Base-by-base conservation (phyloP, 2,888 invertebrate genomes). In the Drosophila mayaguana region DNA sequence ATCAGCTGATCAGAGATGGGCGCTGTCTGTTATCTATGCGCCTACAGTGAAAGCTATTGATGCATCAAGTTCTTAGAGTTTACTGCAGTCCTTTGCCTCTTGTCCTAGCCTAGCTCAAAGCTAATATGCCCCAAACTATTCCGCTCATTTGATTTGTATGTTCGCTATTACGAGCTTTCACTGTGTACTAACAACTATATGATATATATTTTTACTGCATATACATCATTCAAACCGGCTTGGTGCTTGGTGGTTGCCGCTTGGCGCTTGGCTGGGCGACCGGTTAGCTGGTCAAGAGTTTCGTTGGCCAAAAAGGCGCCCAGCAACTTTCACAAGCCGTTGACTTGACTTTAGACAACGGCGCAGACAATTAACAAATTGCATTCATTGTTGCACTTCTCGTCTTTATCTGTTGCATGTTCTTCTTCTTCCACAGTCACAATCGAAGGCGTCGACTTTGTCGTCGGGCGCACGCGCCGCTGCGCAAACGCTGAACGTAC, bases 391-490 rank as follows among this genome's bases (percentile, higher is more conserved):
- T 45, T 64, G 38, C 45, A 34, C 32, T 55, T 22, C 25, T 54
- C 54, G 14, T 40, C 6, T 38, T n/a, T 25, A 22, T 20, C 36
- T 51, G 3, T 34, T 36, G n/a, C 32, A 25, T 8, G 12, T 60
- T 36, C 32, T 42, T 50, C 32, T 45, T 18, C 46, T 42, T 16
- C 34, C 18, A 11, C 81, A 93, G 93, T 91, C 92, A 50, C 93
- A 93, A 79, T 92, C 93, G 25, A 93, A 93, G 84, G 90, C 91
- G 45, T 93, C 93, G 36, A 92, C 92, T 18, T 78, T 93, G 28
- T 93, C 93, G 7, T 93, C 92, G 45, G 93, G 93, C 40, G 93
- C 93, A 14, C 90, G 93, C 34, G 93, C 93, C 20, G 93, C 93
- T 11, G 93, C 93, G 40, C 93, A 92, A 81, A 93, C 91, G 12